A percentile compares a stretch with the other conserved stretches of the same genome.
phyloP scores from a whole-genome alignment of 1,140 invertebrate species.

The Eubasilissa regina region DNA sequence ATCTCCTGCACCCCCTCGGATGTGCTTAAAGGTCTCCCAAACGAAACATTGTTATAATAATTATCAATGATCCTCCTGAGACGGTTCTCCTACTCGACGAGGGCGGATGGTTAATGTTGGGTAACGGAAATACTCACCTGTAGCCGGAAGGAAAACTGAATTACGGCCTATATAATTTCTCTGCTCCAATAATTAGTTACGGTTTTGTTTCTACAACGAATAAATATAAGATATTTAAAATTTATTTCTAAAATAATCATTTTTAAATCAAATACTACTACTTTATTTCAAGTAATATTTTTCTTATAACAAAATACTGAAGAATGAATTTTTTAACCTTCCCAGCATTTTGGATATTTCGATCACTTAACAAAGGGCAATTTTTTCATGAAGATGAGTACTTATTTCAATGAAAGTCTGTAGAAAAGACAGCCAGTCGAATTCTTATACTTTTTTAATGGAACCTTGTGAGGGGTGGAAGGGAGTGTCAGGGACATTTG shows the following conservation, averaged over 20 bases:
- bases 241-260: too few relatives aligned
- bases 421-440: conserved; percentile 36
- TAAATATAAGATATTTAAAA: neutral
- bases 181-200: conserved; percentile 23
- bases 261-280: too few relatives aligned
- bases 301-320: too few relatives aligned
- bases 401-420: conserved; percentile 57
- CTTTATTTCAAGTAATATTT: too few relatives aligned
- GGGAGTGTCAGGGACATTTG: conserved; percentile 58
- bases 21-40: conserved; percentile 60
- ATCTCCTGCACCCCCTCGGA: conserved; percentile 34
- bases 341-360: neutral
- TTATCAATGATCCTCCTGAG: conserved; percentile 60
- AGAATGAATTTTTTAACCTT: too few relatives aligned
- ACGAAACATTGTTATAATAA: conserved; percentile 62
- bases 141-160: conserved; percentile 27
- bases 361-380: conserved; percentile 28
- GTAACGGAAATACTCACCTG: conserved; percentile 51
- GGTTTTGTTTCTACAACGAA: neutral
- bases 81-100: conserved; percentile 33
- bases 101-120: conserved; percentile 53
- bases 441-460: conserved; percentile 58
- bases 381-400: conserved; percentile 47
- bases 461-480: conserved; percentile 52
- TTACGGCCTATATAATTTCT: neutral